Conservation (phyloP, 1,140 invertebrate genomes). For the Diplogasteroides magnus region DNA sequence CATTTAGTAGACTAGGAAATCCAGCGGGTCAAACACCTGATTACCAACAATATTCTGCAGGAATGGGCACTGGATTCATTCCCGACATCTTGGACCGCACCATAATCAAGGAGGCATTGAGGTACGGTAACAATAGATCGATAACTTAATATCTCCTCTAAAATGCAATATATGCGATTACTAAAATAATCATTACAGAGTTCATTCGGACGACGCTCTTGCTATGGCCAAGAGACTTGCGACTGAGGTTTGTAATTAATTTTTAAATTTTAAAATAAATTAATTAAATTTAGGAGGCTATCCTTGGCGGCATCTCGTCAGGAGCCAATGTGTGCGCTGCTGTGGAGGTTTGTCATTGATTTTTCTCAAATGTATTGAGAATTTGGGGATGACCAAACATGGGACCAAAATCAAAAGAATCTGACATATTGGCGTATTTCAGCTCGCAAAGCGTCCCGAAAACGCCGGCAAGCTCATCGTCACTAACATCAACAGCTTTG, state of each 20-base stretch:
- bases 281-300: too few species aligned
- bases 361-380: too few species aligned
- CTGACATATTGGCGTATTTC: slow-evolving; percentile 8
- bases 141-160: neutral
- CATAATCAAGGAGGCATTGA: slow-evolving; percentile 38
- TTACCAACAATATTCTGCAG: slow-evolving; percentile 17
- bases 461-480: slow-evolving; percentile 47
- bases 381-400: too few species aligned
- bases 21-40: neutral
- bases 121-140: neutral
- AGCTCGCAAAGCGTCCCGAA: slow-evolving; percentile 42
- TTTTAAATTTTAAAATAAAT: too few species aligned
- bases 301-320: slow-evolving; percentile 37
- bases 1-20: neutral
- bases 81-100: slow-evolving; percentile 35
- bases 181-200: too few species aligned
- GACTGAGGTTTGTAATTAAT: too few species aligned
- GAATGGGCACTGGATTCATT: slow-evolving; percentile 45
- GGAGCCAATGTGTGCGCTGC: slow-evolving; percentile 45
- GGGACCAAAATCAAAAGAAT: slow-evolving; percentile 18
- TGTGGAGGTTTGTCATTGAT: slow-evolving; percentile 10
- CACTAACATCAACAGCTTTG: slow-evolving; percentile 37
- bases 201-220: slow-evolving; percentile 45
- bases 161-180: too few species aligned
- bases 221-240: slow-evolving; percentile 45